Percentiles rank a stretch among this genome's conserved stretches.
These are phyloP conservation scores for Cactoblastis cactorum DNA, from an alignment of 2,888 invertebrate species.

Conservation along the genomic window DNA sequence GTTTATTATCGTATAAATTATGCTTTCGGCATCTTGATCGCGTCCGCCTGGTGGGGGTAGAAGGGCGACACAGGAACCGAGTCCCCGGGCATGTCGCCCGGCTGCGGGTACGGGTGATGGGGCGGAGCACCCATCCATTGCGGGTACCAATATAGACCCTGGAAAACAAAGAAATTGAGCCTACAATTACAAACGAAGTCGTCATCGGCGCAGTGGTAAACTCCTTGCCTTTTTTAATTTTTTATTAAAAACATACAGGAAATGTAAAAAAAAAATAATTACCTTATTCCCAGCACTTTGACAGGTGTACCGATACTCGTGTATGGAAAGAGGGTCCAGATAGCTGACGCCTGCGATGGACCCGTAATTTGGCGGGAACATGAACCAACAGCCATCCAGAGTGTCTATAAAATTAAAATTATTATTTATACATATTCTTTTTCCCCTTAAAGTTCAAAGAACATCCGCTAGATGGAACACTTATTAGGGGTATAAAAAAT, in stretches of 20 bases:
- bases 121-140: slow-evolving; percentile 72
- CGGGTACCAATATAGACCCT: slow-evolving; percentile 73
- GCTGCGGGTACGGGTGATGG: slow-evolving; percentile 58
- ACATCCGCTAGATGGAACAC: no score
- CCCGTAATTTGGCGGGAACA: slow-evolving; percentile 72
- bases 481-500: no score
- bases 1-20: slow-evolving; percentile 8
- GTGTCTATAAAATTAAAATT: no score
- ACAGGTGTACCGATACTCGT: slow-evolving; percentile 67
- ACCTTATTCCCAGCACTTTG: slow-evolving; percentile 60
- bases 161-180: slow-evolving; percentile 14
- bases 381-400: slow-evolving; percentile 67
- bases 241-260: no score
- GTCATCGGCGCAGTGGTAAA: no score
- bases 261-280: no score
- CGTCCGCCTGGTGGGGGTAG: slow-evolving; percentile 48
- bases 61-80: slow-evolving; percentile 23
- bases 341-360: slow-evolving; percentile 72
- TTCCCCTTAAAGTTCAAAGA: no score
- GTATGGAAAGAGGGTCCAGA: slow-evolving; percentile 58
- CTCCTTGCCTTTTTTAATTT: no score
- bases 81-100: slow-evolving; percentile 36
- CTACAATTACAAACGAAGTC: no score
- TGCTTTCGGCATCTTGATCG: slow-evolving; percentile 13
- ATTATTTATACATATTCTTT: no score